Evolutionary conservation across 2,888 invertebrate species (phyloP).

Genomic region (Galerucella nymphaeae): DNA sequence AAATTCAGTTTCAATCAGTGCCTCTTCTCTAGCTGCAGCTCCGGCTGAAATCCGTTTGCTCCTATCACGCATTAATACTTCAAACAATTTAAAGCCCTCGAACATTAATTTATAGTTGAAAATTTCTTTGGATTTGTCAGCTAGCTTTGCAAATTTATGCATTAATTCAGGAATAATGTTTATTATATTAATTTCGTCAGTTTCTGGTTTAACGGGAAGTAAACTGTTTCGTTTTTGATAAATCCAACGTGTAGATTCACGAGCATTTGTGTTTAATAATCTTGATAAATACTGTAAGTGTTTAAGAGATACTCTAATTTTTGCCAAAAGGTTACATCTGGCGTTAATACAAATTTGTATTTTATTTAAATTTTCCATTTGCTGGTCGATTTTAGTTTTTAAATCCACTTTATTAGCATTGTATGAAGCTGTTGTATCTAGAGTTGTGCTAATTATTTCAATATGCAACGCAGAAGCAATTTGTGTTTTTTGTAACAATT

Average conservation of each 20-base stretch:
- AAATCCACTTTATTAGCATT: conserved; percentile 66
- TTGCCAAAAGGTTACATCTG: conserved; percentile 69
- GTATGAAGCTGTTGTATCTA: conserved; percentile 64
- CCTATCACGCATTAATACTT: conserved; percentile 52
- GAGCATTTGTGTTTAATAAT: conserved; percentile 38
- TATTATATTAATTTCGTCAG: conserved; percentile 53
- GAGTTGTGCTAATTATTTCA: conserved; percentile 55
- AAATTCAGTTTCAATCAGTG: conserved; percentile 52
- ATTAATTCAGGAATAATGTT: conserved; percentile 53
- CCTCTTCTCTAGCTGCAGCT: conserved; percentile 50
- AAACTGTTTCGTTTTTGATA: not conserved
- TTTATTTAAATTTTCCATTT: conserved; percentile 64
- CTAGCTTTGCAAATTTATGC: conserved; percentile 47
- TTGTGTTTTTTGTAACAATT: conserved; percentile 52
- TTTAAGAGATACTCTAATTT: conserved; percentile 70
- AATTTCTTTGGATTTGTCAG: conserved; percentile 43
- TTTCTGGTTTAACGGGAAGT: conserved; percentile 40
- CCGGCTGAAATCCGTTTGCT: conserved; percentile 46
- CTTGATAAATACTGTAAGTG: conserved; percentile 68
- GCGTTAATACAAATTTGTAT: conserved; percentile 64
- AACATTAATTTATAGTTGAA: conserved; percentile 43
- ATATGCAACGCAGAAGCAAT: conserved; percentile 54
- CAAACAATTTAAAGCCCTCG: conserved; percentile 52
- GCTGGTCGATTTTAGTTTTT: conserved; percentile 64
- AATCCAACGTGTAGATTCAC: not conserved